Conservation (phyloP, 1,140 invertebrate genomes). For the Eumeta japonica region DNA sequence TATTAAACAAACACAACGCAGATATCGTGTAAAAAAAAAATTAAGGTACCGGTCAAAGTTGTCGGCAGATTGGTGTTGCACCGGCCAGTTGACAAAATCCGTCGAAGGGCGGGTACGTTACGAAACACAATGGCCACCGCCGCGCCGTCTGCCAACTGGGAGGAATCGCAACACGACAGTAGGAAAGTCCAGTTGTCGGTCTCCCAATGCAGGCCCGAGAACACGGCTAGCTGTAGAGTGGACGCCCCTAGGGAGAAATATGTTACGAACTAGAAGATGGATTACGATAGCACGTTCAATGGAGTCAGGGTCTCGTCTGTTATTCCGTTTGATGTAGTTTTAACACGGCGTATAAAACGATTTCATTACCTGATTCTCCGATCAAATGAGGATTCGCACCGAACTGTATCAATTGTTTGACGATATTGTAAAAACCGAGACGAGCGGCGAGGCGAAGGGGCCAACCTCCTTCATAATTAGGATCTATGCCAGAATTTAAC, state of each 20-base stretch:
- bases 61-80: slow-evolving; percentile 46
- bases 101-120: slow-evolving; percentile 33
- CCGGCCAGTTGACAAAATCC: slow-evolving; percentile 37
- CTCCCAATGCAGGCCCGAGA: slow-evolving; percentile 36
- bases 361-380: slow-evolving; percentile 32
- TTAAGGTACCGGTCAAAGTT: slow-evolving; percentile 36
- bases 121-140: slow-evolving; percentile 46
- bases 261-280: no score
- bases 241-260: slow-evolving; percentile 33
- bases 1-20: not conserved
- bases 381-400: slow-evolving; percentile 43
- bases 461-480: slow-evolving; percentile 44
- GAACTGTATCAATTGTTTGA: slow-evolving; percentile 33
- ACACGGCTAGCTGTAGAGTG: slow-evolving; percentile 47
- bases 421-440: slow-evolving; percentile 27
- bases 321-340: no score
- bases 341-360: no score
- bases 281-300: no score
- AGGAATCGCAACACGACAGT: slow-evolving; percentile 43
- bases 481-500: slow-evolving; percentile 32
- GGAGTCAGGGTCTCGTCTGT: not conserved
- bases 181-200: slow-evolving; percentile 35
- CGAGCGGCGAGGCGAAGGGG: slow-evolving; percentile 39
- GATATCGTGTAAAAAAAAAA: slow-evolving; percentile 3
- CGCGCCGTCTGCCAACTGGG: slow-evolving; percentile 45